Evolutionary conservation across 2,797 vertebrate species (phyloP), one percentile per base, ranked within the genome.

Genomic region (Enteromius argenteus): DNA sequence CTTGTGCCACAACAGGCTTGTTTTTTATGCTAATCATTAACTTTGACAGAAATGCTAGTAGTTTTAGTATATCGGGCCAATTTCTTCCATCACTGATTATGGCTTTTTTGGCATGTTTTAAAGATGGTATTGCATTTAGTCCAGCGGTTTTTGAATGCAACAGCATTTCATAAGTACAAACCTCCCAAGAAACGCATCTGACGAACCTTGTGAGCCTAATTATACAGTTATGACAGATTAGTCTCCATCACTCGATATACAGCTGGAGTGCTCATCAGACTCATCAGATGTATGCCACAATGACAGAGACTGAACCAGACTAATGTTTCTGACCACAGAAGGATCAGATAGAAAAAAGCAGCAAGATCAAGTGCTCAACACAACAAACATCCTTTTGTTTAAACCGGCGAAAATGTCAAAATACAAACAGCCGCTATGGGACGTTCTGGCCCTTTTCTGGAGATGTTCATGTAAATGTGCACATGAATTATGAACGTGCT

Each of bases 401-500:
- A 53, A 74, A 37, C 30, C 2, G 21, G 9, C 1, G 5, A 44
- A 44, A 44, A 42, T 71, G 37, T 39, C 19, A 44, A 67, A 71
- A 71, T 17, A 23, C 27, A 74, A 74, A 37, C 72, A 2, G 21
- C n/a, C 9, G 2, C 23, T 19, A 27, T 30, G 56, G 58, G 60
- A 64, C 13, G 27, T 32, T 73, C 46, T 53, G 27, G 71, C 49
- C 1, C 5, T 77, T 60, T 60, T 44, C 69, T 71, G n/a, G 69
- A 58, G 56, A 82, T 68, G 56, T 74, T 72, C 15, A 62, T 46
- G 51, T 56, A 79, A 87, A 74, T 62, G 68, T 85, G 82, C 66
- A 37, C 86, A 85, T 87, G 83, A 87, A 84, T 84, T 79, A 87
- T 87, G 86, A 84, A 88, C 44, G 68, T 85, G 83, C 77, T 62